These are phyloP conservation scores for Melanargia galathea DNA, from an alignment of 2,888 invertebrate species.

Conservation along the genomic window DNA sequence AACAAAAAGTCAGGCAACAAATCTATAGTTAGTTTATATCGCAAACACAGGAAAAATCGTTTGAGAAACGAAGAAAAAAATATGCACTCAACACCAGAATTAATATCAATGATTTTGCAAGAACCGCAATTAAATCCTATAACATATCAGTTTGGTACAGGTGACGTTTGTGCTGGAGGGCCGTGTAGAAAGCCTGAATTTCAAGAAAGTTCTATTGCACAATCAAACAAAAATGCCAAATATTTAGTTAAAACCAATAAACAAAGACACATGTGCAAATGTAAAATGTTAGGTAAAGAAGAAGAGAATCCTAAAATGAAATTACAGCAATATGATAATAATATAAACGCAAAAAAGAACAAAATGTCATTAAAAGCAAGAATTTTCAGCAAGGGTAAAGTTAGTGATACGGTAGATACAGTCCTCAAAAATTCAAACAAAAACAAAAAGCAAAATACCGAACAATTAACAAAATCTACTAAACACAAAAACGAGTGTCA, in stretches of 20 bases:
- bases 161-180: conserved; percentile 27
- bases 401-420: background rate
- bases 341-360: background rate
- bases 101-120: background rate
- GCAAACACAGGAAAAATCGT: conserved; percentile 12
- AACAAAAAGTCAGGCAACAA: conserved; percentile 21
- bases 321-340: background rate
- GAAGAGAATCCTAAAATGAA: background rate
- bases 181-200: conserved; percentile 15
- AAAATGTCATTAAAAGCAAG: background rate
- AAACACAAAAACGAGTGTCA: background rate
- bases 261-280: conserved; percentile 1
- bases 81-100: background rate
- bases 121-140: conserved; percentile 13
- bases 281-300: background rate
- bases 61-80: background rate
- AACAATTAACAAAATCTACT: background rate
- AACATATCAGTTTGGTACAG: conserved; percentile 22
- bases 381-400: background rate
- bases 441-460: background rate
- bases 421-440: background rate
- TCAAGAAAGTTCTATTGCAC: background rate
- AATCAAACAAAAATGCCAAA: background rate
- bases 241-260: background rate
- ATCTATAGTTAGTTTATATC: conserved; percentile 25